Base-by-base conservation (phyloP, 2,797 vertebrate genomes). In the Petrocephalus schoutedeni region DNA sequence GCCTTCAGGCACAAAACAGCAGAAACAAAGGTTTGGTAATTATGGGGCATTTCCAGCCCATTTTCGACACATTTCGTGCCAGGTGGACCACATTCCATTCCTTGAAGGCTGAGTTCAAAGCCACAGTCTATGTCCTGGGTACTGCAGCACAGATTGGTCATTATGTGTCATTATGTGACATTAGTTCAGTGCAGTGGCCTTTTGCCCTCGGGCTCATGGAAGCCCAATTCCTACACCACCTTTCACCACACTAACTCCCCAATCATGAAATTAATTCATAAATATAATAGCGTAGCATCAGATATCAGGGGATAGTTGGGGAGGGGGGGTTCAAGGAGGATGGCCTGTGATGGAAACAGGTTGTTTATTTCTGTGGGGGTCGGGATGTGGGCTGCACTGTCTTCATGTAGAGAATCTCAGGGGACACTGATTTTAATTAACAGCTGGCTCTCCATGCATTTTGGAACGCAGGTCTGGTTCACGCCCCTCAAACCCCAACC, bases 391-490 rank as follows among this genome's bases (percentile, higher is more conserved):
- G 36, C 53, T 21, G 19, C 64, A 8, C 8, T 71, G 58, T 87
- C 45, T 89, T 67, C 23, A 57, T 71, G 59, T 61, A 53, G 58
- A 28, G 77, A 87, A 53, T 51, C 77, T 64, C 59, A n/a, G 53
- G 77, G 51, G 85, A 45, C 36, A 71, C 23, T 80, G 85, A 23
- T 88, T 87, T 88, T 89, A 89, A 90, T 90, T 49, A 21, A 71
- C 87, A 87, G 84, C 88, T 90, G 88, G 59, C 84, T 82, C 57
- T 89, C 86, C 56, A n/a, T 59, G 51, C 12, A 57, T 5, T 36
- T 71, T 41, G 87, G 87, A 56, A 58, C 16, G 32, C 10, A 19
- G 53, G 54, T 28, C 71, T 21, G 56, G 12, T 58, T 85, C 19
- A 45, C 28, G 2, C 32, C 28, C 53, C 2, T 4, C 28, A 28